These are phyloP conservation scores for Columba livia DNA, from an alignment of 2,113 vertebrate species.

Conservation along the genomic window DNA sequence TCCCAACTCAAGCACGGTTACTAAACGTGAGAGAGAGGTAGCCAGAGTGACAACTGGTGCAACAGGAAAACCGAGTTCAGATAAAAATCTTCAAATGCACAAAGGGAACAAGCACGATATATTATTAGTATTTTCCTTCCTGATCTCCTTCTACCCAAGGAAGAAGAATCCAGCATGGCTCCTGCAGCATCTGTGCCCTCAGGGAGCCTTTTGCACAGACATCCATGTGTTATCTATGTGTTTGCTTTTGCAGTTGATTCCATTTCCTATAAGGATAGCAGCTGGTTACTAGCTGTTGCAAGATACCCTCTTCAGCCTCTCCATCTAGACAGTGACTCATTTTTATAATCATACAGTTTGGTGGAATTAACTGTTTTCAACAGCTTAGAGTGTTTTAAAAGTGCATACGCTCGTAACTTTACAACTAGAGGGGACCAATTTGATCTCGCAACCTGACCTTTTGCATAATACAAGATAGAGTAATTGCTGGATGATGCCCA, in stretches of 20 bases:
- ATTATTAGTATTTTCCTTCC: not conserved
- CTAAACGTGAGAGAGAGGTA: not conserved
- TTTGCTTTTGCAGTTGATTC: not conserved
- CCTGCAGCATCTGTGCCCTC: not conserved
- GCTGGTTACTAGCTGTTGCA: not conserved
- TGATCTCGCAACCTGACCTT: not conserved
- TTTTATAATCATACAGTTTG: not conserved
- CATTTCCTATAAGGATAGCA: not conserved
- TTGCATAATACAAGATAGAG: not conserved
- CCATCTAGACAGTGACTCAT: not conserved
- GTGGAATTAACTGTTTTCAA: not conserved
- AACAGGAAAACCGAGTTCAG: not conserved
- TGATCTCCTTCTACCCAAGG: not conserved
- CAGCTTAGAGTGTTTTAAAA: not conserved
- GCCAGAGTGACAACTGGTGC: not conserved
- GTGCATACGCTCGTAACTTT: not conserved
- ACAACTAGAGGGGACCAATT: not conserved
- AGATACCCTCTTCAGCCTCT: not conserved
- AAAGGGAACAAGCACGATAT: not conserved
- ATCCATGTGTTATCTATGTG: not conserved
- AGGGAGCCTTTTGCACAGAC: not conserved
- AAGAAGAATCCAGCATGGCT: not conserved
- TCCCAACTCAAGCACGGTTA: not conserved
- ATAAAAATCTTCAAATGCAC: not conserved
- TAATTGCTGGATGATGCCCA: not conserved